phyloP scores from a whole-genome alignment of 2,113 vertebrate species.

The Podilymbus podiceps region DNA sequence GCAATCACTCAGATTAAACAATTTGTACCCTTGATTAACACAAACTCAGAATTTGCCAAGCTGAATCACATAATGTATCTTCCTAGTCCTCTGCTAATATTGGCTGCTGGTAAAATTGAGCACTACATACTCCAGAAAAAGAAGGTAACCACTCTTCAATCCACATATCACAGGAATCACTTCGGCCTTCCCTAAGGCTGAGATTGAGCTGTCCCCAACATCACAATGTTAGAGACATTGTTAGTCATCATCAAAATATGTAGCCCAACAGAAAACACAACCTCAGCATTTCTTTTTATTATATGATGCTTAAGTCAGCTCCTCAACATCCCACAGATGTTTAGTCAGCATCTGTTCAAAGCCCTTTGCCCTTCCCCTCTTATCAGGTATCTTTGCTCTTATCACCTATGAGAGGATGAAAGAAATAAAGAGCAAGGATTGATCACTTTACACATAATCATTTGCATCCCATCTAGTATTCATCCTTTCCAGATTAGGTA shows the following conservation, averaged over 20 bases:
- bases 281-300: not conserved
- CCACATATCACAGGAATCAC: not conserved
- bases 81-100: not conserved
- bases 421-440: not conserved
- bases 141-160: not conserved
- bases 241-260: not conserved
- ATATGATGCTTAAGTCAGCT: not conserved
- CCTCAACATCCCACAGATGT: not conserved
- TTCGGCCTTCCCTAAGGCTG: not conserved
- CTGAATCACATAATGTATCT: not conserved
- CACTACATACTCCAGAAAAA: not conserved
- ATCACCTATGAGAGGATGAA: not conserved
- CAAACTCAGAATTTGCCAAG: not conserved
- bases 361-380: not conserved
- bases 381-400: not conserved
- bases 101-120: not conserved
- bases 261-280: not conserved
- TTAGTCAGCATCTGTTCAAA: not conserved
- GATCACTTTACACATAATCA: not conserved
- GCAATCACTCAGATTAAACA: fast-evolving
- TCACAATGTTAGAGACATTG: not conserved
- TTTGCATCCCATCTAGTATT: not conserved
- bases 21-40: not conserved
- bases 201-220: not conserved
- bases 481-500: not conserved